These are phyloP conservation scores for Tubulanus polymorphus DNA, from an alignment of 2,888 invertebrate species.

Conservation along the genomic window DNA sequence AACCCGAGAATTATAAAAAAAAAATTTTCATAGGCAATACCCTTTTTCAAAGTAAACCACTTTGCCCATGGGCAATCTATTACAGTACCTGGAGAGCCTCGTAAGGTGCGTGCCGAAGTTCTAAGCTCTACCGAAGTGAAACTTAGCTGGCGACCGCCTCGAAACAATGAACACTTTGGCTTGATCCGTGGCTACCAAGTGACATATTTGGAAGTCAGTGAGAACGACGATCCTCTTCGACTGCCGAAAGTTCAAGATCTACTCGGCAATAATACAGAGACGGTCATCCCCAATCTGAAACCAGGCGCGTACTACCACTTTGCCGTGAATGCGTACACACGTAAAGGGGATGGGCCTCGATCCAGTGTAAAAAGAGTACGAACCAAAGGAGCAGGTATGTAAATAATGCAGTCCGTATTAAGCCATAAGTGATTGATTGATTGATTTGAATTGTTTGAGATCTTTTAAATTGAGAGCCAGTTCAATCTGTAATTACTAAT, in stretches of 20 bases:
- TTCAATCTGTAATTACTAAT: too few species aligned
- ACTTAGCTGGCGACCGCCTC: conserved; percentile 92
- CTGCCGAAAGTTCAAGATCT: conserved; percentile 67
- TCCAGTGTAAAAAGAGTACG: conserved; percentile 79
- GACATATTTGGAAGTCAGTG: conserved; percentile 33
- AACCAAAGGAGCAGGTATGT: conserved; percentile 59
- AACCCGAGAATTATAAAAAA: too few species aligned
- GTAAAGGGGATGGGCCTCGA: conserved; percentile 94
- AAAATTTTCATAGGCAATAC: too few species aligned
- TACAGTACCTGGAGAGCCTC: conserved; percentile 95
- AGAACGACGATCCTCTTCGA: conserved; percentile 28
- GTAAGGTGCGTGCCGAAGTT: conserved; percentile 80
- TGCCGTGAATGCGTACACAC: conserved; percentile 91
- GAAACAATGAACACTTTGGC: conserved; percentile 86
- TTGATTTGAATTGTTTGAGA: too few species aligned
- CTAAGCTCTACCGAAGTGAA: conserved; percentile 94
- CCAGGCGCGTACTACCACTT: conserved; percentile 86
- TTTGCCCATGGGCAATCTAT: too few species aligned
- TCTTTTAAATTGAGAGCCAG: too few species aligned
- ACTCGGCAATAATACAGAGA: conserved; percentile 67
- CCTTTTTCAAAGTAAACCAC: too few species aligned
- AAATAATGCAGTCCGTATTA: too few species aligned
- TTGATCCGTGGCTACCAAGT: conserved; percentile 96
- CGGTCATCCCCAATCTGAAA: conserved; percentile 83
- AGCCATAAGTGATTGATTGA: too few species aligned